phyloP scores from a whole-genome alignment of 2,797 vertebrate genomes.

The Selene dorsalis region DNA sequence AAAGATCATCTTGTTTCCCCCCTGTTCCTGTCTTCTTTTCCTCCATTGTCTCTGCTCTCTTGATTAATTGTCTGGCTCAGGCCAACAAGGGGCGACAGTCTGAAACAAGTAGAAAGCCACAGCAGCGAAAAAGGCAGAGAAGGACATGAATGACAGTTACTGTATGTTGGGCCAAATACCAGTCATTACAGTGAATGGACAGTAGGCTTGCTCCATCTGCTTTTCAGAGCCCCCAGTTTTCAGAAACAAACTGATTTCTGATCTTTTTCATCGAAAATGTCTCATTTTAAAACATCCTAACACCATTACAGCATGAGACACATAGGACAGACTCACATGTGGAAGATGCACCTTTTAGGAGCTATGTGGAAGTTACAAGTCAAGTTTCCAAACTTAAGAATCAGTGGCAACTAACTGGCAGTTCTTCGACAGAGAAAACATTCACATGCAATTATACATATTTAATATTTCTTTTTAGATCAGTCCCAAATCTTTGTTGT shows the following conservation, averaged over 20 bases:
- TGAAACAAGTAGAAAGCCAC: slow-evolving; percentile 12
- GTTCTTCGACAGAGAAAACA: too few species aligned
- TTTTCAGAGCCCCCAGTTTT: background rate
- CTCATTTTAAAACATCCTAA: background rate
- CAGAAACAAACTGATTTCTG: background rate
- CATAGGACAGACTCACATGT: too few species aligned
- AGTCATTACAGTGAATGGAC: background rate
- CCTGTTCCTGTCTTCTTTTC: background rate
- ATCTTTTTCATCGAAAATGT: background rate
- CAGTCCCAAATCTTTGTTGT: background rate
- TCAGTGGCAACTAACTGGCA: background rate
- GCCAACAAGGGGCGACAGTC: slow-evolving; percentile 9
- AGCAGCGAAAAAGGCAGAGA: background rate
- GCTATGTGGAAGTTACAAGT: background rate
- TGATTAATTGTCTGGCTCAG: slow-evolving; percentile 41
- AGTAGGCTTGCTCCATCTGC: background rate
- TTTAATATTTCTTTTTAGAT: background rate
- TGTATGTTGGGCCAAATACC: background rate
- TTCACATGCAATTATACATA: background rate
- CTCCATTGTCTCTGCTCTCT: slow-evolving; percentile 17
- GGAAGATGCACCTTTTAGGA: background rate
- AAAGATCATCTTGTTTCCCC: slow-evolving; percentile 37
- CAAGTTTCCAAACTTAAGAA: background rate
- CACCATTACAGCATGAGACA: too few species aligned
- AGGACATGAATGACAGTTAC: slow-evolving; percentile 16